These are phyloP conservation scores for Ptychodera flava DNA, from an alignment of 35 echinoderm and acorn worm species.

Conservation along the genomic window DNA sequence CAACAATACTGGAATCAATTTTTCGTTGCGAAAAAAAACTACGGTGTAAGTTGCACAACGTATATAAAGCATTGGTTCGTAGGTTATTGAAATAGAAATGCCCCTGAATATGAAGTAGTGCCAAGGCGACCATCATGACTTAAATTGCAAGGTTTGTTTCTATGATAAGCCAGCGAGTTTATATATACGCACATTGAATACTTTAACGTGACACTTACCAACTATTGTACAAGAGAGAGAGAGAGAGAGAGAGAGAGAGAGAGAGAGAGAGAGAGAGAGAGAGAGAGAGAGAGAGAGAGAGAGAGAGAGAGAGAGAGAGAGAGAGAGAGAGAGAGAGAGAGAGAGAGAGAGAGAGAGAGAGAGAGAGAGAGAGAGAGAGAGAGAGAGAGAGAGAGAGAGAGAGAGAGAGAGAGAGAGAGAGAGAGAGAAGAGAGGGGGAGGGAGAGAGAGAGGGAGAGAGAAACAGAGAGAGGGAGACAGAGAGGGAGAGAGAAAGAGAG, in stretches of 20 bases:
- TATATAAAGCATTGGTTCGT: too few species aligned
- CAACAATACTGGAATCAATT: too few species aligned
- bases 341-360: neutral
- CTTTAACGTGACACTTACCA: neutral
- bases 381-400: constrained; percentile 1
- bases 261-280: constrained; percentile 3
- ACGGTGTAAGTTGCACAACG: too few species aligned
- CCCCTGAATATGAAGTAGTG: too few species aligned
- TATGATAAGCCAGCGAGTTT: neutral
- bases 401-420: constrained; percentile 9
- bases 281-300: neutral
- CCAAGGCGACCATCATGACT: too few species aligned
- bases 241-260: neutral
- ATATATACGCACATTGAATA: neutral
- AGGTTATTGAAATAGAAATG: too few species aligned
- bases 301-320: constrained; percentile 1
- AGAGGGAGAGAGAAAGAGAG: neutral
- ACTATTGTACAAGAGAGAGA: neutral
- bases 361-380: constrained; percentile 9
- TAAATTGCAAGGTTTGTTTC: too few species aligned
- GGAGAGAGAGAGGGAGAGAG: neutral
- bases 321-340: neutral
- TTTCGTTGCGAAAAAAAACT: too few species aligned
- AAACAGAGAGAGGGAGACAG: neutral
- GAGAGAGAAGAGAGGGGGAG: neutral